phyloP scores from a whole-genome alignment of 2,888 invertebrate species.

The Hybos culiciformis region DNA sequence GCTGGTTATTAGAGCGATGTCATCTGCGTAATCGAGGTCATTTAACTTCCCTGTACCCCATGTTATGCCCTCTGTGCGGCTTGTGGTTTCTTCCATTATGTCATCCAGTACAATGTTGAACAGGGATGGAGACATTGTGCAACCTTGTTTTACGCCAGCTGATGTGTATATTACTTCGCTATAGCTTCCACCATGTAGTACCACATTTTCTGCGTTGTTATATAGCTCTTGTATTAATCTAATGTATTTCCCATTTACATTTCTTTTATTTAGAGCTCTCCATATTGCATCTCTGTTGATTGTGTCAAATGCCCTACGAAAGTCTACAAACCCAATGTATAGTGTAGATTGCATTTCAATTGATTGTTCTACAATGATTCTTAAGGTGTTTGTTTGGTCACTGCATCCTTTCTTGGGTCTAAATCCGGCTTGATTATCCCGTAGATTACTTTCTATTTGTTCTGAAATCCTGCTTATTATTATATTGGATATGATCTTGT shows the following conservation, averaged over 20 bases:
- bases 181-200: background rate
- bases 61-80: background rate
- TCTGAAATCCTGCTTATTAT: constrained; percentile 8
- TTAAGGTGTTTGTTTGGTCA: constrained; percentile 12
- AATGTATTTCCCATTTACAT: background rate
- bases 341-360: constrained; percentile 2
- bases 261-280: background rate
- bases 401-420: constrained; percentile 6
- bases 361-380: constrained; percentile 9
- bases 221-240: background rate
- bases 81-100: background rate
- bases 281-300: constrained; percentile 8
- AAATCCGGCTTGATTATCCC: constrained; percentile 12
- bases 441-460: constrained; percentile 3
- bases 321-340: constrained; percentile 12
- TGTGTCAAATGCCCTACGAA: constrained; percentile 14
- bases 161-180: background rate
- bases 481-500: constrained; percentile 6
- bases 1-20: background rate
- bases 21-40: background rate
- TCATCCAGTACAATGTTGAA: background rate
- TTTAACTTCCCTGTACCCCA: background rate
- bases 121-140: background rate
- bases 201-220: background rate
- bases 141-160: background rate